Base-by-base conservation (phyloP, 2,113 vertebrate genomes). In the Numida meleagris region DNA sequence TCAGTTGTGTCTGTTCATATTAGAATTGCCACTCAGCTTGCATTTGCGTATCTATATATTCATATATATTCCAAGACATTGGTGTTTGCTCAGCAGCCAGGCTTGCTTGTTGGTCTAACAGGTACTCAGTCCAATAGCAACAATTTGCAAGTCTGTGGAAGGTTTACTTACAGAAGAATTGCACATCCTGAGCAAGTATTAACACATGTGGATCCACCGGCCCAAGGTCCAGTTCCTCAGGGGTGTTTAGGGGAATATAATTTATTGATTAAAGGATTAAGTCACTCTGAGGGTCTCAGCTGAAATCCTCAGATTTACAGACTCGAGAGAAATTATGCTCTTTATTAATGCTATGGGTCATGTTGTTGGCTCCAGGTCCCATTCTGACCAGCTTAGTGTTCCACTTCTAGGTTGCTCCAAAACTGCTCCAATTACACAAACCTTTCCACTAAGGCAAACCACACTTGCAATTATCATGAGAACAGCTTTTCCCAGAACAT, bases 251-350 rank as follows among this genome's bases (percentile, higher is more conserved):
- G 50, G 76, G 68, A 81, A 27, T 88, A n/a, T 29, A 83, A 83
- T 86, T 81, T 93, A 96, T 94, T 95, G 86, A 96, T 63, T 88
- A 80, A 86, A 94, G 80, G 95, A 96, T 96, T 96, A 96, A 88
- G 46, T 88, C 92, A 23, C 92, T 94, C 92, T 92, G 72, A 93
- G 86, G 66, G 67, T 86, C 82, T 72, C 68, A 88, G 68, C 86
- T 94, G 82, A 93, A 93, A 88, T 77, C 65, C 65, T 91, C 18
- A 6, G 55, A 75, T 77, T 55, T 65, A 13, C 61, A 91, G 85
- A 67, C 75, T 91, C 95, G 68, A 86, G 89, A 91, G 65, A 57
- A 86, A 88, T 43, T 0, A 88, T 72, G 45, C 29, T 43, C 33
- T 94, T 93, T 95, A 59, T 82, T 89, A 36, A 61, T 81, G 63